Evolutionary conservation across 2,888 invertebrate genomes (phyloP).

Genomic region (Apotomis turbidana): DNA sequence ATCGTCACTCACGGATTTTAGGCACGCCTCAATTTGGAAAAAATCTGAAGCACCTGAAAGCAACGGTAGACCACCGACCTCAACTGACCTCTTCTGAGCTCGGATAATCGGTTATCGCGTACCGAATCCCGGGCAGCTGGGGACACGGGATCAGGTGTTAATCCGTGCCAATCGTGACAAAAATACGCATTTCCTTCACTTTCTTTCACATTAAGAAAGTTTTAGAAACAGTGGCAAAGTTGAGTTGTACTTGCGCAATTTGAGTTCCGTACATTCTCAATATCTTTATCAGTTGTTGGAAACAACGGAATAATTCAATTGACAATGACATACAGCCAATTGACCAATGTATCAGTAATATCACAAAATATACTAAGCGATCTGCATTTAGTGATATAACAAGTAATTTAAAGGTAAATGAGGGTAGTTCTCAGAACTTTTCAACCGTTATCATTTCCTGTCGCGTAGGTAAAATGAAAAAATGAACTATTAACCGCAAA

Average conservation of each 20-base stretch:
- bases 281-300: no score
- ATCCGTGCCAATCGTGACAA: conserved; percentile 73
- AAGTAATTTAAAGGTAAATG: no score
- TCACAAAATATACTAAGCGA: no score
- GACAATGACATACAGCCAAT: no score
- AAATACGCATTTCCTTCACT: conserved; percentile 46
- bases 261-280: neutral
- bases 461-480: no score
- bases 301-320: no score
- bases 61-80: conserved; percentile 68
- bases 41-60: conserved; percentile 57
- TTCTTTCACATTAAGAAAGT: conserved; percentile 41
- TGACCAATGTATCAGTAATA: no score
- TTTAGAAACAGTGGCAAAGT: conserved; percentile 18
- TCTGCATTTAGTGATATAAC: neutral
- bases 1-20: conserved; percentile 46
- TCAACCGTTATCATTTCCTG: no score
- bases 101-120: conserved; percentile 71
- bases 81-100: conserved; percentile 71
- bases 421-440: no score
- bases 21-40: conserved; percentile 57
- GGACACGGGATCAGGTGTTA: conserved; percentile 71
- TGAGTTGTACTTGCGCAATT: neutral
- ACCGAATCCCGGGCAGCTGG: conserved; percentile 32
- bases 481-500: no score